phyloP scores from a whole-genome alignment of 2,113 vertebrate species.

The Bufo gargarizans region DNA sequence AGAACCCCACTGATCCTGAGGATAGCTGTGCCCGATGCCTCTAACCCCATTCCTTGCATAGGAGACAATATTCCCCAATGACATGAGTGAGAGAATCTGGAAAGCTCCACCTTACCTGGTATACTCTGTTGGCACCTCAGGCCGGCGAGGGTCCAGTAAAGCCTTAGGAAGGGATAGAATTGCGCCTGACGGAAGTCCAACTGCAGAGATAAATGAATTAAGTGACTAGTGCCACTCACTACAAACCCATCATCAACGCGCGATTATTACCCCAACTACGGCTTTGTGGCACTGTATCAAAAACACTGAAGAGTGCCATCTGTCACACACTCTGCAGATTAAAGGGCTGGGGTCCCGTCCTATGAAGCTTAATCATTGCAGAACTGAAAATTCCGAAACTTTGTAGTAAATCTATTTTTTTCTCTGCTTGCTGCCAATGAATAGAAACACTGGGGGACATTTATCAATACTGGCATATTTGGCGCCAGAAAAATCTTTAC shows the following conservation, averaged over 20 bases:
- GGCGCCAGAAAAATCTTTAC: no score
- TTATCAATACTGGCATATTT: no score
- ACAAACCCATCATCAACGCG: not conserved
- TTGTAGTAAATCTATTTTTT: no score
- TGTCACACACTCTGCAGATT: no score
- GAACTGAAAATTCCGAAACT: no score
- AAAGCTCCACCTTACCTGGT: constrained; percentile 79
- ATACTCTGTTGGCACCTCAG: constrained; percentile 89
- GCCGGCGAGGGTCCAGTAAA: constrained; percentile 93
- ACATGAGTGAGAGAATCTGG: not conserved
- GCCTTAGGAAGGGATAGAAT: constrained; percentile 96
- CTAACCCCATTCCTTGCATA: no score
- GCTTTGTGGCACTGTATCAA: not conserved
- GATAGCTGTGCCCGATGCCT: no score
- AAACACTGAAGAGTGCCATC: not conserved
- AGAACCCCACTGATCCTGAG: not conserved
- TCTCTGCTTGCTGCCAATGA: no score
- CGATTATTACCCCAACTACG: no score
- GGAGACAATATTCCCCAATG: not conserved
- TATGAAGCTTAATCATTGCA: no score
- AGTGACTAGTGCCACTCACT: constrained; percentile 9
- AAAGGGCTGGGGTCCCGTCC: no score
- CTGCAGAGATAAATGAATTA: constrained; percentile 66
- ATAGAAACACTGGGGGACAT: no score
- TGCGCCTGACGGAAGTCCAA: constrained; percentile 92